Conservation (phyloP, 2,113 vertebrate genomes). For the Colaptes auratus region DNA sequence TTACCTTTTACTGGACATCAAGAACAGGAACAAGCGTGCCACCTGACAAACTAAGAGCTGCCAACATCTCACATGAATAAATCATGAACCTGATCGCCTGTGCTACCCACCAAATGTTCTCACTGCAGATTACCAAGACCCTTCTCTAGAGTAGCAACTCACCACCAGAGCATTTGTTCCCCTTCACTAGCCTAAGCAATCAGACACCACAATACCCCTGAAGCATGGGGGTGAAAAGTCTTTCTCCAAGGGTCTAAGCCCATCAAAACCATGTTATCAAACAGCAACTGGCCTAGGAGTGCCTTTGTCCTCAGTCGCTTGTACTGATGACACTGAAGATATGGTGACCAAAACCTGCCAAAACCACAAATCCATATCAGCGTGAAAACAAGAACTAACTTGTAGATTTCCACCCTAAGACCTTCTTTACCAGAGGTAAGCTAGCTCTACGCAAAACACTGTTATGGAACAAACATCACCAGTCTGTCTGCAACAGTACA, state of each 20-base stretch:
- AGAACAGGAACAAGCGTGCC: neutral
- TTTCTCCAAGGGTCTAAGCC: neutral
- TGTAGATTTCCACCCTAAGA: neutral
- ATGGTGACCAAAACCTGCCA: neutral
- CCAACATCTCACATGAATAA: neutral
- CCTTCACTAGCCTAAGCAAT: conserved; percentile 11
- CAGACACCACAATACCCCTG: neutral
- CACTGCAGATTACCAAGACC: neutral
- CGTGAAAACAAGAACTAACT: neutral
- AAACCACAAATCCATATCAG: neutral
- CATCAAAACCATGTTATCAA: neutral
- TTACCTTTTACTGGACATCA: neutral
- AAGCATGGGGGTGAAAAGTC: neutral
- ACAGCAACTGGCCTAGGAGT: neutral
- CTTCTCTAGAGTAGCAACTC: neutral
- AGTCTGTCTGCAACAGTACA: neutral
- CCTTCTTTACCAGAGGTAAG: neutral
- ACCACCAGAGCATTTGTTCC: neutral
- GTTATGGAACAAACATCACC: neutral
- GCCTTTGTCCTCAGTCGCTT: neutral
- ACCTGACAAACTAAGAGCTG: conserved; percentile 5
- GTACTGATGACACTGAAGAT: neutral
- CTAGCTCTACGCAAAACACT: neutral
- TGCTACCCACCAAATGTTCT: neutral
- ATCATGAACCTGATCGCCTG: neutral